These are phyloP conservation scores for Pseudolaguvia tuberculata DNA, from an alignment of 2,113 vertebrate genomes.

Conservation along the genomic window DNA sequence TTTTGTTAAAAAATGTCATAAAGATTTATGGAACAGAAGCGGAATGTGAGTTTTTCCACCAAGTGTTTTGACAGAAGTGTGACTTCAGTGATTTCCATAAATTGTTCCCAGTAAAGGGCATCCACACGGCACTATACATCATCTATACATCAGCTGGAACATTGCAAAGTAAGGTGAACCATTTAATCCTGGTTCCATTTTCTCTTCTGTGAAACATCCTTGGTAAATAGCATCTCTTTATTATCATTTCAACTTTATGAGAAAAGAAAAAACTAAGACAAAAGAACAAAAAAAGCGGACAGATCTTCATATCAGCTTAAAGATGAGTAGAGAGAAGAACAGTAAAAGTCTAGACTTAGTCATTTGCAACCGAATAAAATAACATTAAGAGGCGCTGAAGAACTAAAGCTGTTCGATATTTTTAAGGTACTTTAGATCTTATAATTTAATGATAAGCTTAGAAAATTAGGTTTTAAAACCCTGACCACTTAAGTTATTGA, in stretches of 20 bases:
- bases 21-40: conserved; percentile 7
- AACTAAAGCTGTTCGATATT: background rate
- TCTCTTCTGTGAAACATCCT: background rate
- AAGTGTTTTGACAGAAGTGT: no score
- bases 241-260: background rate
- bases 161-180: background rate
- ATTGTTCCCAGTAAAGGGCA: background rate
- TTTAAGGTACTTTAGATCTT: background rate
- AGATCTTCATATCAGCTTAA: background rate
- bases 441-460: background rate
- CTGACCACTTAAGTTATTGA: background rate
- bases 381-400: background rate
- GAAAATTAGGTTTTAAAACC: background rate
- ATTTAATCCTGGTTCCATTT: background rate
- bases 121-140: background rate
- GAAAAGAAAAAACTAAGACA: background rate
- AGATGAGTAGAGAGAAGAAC: background rate
- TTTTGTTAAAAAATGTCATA: background rate
- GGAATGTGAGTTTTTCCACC: background rate
- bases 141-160: background rate
- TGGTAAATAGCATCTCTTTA: background rate
- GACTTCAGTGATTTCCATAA: background rate
- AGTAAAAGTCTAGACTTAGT: background rate
- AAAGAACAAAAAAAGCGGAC: background rate
- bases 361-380: background rate